phyloP scores from a whole-genome alignment of 1,140 invertebrate genomes.

The Hylaeus anthracinus region DNA sequence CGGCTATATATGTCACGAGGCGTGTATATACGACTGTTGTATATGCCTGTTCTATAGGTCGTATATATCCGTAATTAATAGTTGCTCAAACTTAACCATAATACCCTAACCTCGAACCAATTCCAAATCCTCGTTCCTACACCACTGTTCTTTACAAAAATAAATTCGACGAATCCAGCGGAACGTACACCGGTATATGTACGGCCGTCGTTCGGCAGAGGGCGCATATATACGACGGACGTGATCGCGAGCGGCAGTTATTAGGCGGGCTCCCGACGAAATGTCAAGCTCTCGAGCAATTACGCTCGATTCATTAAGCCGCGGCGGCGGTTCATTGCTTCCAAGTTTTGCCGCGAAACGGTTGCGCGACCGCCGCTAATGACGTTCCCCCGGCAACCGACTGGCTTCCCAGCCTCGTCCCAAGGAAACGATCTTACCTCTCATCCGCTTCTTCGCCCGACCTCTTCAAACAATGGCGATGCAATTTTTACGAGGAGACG shows the following conservation, averaged over 20 bases:
- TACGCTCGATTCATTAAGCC: conserved; percentile 51
- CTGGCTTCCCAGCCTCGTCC: not conserved
- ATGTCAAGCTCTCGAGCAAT: conserved; percentile 52
- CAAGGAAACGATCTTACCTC: conserved; percentile 48
- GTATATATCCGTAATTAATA: too few species aligned
- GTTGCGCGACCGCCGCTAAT: conserved; percentile 33
- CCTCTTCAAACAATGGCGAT: conserved; percentile 43
- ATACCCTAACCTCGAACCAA: too few species aligned
- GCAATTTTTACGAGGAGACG: conserved; percentile 50
- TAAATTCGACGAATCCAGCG: too few species aligned
- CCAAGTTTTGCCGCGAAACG: conserved; percentile 45
- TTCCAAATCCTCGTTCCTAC: too few species aligned
- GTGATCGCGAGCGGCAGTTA: not conserved
- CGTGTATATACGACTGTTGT: too few species aligned
- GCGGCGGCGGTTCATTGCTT: conserved; percentile 44
- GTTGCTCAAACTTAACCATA: too few species aligned
- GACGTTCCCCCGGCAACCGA: conserved; percentile 25
- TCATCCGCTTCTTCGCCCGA: conserved; percentile 33
- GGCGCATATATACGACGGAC: too few species aligned
- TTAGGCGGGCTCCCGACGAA: conserved; percentile 46
- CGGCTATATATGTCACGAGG: too few species aligned
- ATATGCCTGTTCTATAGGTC: too few species aligned
- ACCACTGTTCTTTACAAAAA: too few species aligned
- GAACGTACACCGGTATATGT: too few species aligned
- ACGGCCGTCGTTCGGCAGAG: too few species aligned